Evolutionary conservation across 2,113 vertebrate species (phyloP), one percentile per base, ranked within the genome.

Genomic region (Xiphorhynchus elegans): DNA sequence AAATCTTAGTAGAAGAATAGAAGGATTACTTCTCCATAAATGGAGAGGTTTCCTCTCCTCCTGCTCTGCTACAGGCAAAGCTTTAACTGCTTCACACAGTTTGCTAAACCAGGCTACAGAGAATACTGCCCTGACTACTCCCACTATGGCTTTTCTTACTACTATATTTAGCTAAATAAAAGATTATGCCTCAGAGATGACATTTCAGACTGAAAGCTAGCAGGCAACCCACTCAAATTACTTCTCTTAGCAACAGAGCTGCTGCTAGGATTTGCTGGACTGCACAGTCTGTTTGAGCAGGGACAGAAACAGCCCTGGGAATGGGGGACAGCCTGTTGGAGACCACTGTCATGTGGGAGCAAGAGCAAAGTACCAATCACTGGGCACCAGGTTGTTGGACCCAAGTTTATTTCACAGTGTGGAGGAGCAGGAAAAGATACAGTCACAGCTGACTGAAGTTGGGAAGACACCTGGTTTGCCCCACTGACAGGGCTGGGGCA

Each of bases 101-200:
- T 64, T 89, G 60, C 74, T 90, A 90, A 96, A 82, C 42, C 40
- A 93, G 89, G 52, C 83, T 80, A 80, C 55, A 69, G 86, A 95
- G 74, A 91, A 87, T 16, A 87, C 23, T 88, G 78, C 50, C 83
- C 95, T 67, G 69, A 69, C 81, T 95, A 58, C 67, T 89, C 77
- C 67, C 87, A 72, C 80, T 66, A 55, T 46, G 87, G 79, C 84
- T 93, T 90, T 78, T 89, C 79, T 94, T 70, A 87, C 53, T 84
- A 53, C 84, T 93, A 92, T 92, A 97, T 93, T 96, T 96, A 96
- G 90, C 84, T 79, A 96, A 96, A 96, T 93, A 96, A 92, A 96
- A 93, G 93, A 96, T 89, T 95, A 89, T 0, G 6, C 77, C 83
- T 95, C 88, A 87, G 88, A 93, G 93, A 94, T 96, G 92, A 94